Percentiles rank a stretch among this genome's conserved stretches.
These are phyloP conservation scores for Phoxinus dragarum DNA, from an alignment of 2,797 vertebrate genomes.

Conservation along the genomic window DNA sequence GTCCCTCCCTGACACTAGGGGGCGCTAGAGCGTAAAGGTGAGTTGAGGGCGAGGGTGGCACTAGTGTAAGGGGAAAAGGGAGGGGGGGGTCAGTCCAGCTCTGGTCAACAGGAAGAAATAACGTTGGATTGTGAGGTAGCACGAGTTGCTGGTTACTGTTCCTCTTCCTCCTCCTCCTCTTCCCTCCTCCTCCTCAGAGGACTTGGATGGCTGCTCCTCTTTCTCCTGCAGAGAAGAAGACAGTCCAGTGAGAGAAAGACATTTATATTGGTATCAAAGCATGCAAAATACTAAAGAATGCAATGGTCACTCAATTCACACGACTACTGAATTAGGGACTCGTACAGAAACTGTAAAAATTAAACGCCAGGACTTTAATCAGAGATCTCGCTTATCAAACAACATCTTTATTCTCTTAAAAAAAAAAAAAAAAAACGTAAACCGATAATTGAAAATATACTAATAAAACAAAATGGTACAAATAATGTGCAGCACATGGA, in stretches of 20 bases:
- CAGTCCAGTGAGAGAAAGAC: neutral
- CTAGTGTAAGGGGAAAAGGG: conserved; percentile 23
- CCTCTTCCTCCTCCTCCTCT: conserved; percentile 76
- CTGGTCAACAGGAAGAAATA: conserved; percentile 81
- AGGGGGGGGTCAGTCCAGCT: conserved; percentile 77
- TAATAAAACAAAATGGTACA: too few relatives aligned
- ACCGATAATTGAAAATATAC: too few relatives aligned
- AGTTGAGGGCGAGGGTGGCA: conserved; percentile 50
- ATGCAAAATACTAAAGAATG: neutral
- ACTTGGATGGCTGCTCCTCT: conserved; percentile 91
- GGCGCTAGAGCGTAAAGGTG: conserved; percentile 63
- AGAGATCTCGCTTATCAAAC: too few relatives aligned
- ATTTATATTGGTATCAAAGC: neutral
- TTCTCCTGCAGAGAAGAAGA: conserved; percentile 79
- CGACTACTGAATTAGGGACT: too few relatives aligned
- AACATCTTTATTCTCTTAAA: too few relatives aligned
- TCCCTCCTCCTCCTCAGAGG: conserved; percentile 91
- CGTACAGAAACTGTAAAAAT: too few relatives aligned
- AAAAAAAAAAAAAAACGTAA: too few relatives aligned
- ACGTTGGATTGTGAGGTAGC: conserved; percentile 87
- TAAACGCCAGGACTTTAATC: too few relatives aligned
- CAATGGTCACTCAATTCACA: neutral
- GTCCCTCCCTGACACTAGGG: conserved; percentile 66
- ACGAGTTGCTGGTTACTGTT: conserved; percentile 85
- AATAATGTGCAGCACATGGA: too few relatives aligned